Evolutionary conservation across 2,113 vertebrate species (phyloP), one percentile per base, ranked within the genome.

Genomic region (Psilopsiagon aymara): DNA sequence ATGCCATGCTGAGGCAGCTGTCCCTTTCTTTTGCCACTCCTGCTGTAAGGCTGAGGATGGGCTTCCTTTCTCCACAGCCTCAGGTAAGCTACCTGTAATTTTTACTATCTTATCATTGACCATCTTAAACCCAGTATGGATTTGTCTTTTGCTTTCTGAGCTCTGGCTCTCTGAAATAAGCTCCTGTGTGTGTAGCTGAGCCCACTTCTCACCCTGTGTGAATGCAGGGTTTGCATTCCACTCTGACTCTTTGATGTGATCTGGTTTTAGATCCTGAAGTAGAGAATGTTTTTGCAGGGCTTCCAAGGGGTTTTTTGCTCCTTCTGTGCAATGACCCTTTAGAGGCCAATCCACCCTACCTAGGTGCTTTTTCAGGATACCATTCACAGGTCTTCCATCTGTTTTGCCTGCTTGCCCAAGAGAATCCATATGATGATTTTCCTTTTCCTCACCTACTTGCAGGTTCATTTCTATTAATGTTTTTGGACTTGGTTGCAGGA

Each of bases 21-120:
- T 53, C 37, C 18, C 47, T 24, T 46, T 88, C 35, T 14, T 86
- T 68, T 83, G 46, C 44, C 53, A 37, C 4, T 88, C 44, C 57
- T 43, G 52, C 44, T 55, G 28, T n/a, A 59, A 67, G 29, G 37
- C 4, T 70, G 21, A 64, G 27, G 47, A 52, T 55, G 47, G 71
- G 8, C 19, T 93, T 68, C 51, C 64, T 18, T 78, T 41, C 20
- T 66, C 37, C 35, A 46, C 62, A 63, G 33, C 46, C 53, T 81
- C 44, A 59, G 43, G 27, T 47, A 71, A 62, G 15, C 37, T 76
- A 81, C 5, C 5, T 23, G 23, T 20, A 59, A 98, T 84, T 95
- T 97, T 97, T 63, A 95, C 83, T 78, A 96, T 97, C 87, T 86
- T 97, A 78, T 96, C 97, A 55, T 96, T 97, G 17, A 90, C 31